Base-by-base conservation (phyloP, 2,888 invertebrate species). In the Carcina quercana region DNA sequence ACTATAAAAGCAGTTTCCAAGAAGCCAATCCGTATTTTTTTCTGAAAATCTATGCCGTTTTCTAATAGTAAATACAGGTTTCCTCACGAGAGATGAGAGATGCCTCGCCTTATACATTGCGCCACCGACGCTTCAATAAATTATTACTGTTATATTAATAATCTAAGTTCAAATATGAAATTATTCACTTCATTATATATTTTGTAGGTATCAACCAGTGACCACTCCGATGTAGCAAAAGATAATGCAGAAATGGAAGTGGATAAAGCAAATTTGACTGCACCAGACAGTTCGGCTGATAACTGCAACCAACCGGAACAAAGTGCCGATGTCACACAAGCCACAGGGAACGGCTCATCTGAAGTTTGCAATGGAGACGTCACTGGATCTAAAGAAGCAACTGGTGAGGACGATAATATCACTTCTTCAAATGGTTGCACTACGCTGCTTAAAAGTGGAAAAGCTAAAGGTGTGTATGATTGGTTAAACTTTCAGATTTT, bases 381-480 rank as follows among this genome's bases (percentile, higher is more conserved):
- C 21, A 68, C 78, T 5, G 79, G 73, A 28, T 83, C 84, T 0
- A 80, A 79, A 41, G 69, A 71, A 42, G 52, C 48, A 38, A 76
- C 60, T 30, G 64, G 64, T 5, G 80, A 72, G 46, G 79, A 76
- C 22, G 71, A 61, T 38, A 82, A 85, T 38, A 83, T 82, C 26
- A 74, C 78, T 10, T 85, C 83, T 1, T 82, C 85, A 1, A 87
- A 86, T 63, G 87, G 87, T 2, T 83, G 84, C 28, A 59, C 71
- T n/a, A 71, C 70, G 22, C 67, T 68, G 6, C 40, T 42, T 0
- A 75, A 79, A 32, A 42, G 47, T 15, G 80, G 75, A 32, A 79
- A 78, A 50, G 61, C 55, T 25, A 74, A 75, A 70, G 74, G 80
- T 76, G 52, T 38, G 17, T 30, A n/a, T n/a, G n/a, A n/a, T n/a